Evolutionary conservation across 2,888 invertebrate species (phyloP).

Genomic region (Sphecodes monilicornis): DNA sequence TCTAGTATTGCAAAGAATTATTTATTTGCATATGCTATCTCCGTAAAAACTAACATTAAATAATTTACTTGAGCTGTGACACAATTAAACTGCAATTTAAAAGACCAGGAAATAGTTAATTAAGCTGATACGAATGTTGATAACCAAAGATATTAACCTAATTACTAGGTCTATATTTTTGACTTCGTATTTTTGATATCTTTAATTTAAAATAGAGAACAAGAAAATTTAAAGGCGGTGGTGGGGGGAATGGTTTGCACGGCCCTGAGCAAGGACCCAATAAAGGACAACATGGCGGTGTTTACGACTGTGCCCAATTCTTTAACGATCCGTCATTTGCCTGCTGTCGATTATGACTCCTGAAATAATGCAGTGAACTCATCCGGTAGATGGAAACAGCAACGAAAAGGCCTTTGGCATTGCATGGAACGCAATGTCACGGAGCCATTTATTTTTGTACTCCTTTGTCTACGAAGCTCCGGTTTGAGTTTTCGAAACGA

Average conservation of each 20-base stretch:
- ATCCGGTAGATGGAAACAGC: neutral
- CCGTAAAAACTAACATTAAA: too few relatives aligned
- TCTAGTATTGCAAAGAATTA: too few relatives aligned
- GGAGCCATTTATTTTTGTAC: slow-evolving; percentile 41
- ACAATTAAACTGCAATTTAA: too few relatives aligned
- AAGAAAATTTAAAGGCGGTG: neutral
- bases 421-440: slow-evolving; percentile 46
- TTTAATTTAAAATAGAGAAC: neutral
- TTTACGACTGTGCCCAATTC: neutral
- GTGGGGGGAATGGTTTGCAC: neutral
- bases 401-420: slow-evolving; percentile 40
- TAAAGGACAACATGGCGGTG: neutral
- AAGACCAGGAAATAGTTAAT: too few relatives aligned
- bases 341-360: slow-evolving; percentile 8
- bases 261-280: neutral
- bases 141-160: neutral
- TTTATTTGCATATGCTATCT: too few relatives aligned
- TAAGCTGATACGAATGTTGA: neutral
- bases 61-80: too few relatives aligned
- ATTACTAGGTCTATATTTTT: neutral
- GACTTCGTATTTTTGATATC: neutral
- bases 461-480: slow-evolving; percentile 22
- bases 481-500: slow-evolving; percentile 5
- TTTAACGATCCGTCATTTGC: neutral
- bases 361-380: slow-evolving; percentile 20